These are phyloP conservation scores for Embiotoca jacksoni DNA, from an alignment of 2,113 vertebrate species.

Conservation along the genomic window DNA sequence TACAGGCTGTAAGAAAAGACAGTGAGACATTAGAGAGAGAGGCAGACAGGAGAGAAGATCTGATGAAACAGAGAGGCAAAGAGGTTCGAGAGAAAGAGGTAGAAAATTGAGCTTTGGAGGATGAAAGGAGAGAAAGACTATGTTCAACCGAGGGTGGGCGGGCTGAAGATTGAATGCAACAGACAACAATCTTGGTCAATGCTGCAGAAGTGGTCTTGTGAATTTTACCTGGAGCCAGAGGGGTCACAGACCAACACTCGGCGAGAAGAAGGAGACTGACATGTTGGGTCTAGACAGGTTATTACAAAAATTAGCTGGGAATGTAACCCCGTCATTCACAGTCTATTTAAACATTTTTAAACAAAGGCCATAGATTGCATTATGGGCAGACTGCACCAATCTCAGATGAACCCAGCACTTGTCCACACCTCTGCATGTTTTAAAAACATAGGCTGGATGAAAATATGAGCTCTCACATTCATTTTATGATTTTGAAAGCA, in stretches of 20 bases:
- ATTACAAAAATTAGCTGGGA: not conserved
- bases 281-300: slow-evolving; percentile 3
- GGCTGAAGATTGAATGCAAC: slow-evolving; percentile 17
- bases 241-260: slow-evolving; percentile 17
- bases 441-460: slow-evolving; percentile 51
- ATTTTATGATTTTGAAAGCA: slow-evolving; percentile 48
- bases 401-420: slow-evolving; percentile 32
- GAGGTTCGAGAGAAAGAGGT: slow-evolving; percentile 6
- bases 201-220: slow-evolving; percentile 24
- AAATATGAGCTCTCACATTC: slow-evolving; percentile 51
- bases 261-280: not conserved
- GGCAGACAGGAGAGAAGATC: not conserved
- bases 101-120: not conserved
- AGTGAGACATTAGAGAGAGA: not conserved
- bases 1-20: slow-evolving; percentile 6
- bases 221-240: slow-evolving; percentile 14
- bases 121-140: slow-evolving; percentile 5
- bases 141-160: not conserved
- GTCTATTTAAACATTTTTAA: slow-evolving; percentile 4
- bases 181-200: slow-evolving; percentile 2
- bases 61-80: slow-evolving; percentile 15
- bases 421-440: slow-evolving; percentile 39
- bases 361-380: not conserved
- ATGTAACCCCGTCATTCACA: not conserved
- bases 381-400: not conserved